Conservation (phyloP, 2,797 vertebrate genomes). For the Spinus olivaceus region DNA sequence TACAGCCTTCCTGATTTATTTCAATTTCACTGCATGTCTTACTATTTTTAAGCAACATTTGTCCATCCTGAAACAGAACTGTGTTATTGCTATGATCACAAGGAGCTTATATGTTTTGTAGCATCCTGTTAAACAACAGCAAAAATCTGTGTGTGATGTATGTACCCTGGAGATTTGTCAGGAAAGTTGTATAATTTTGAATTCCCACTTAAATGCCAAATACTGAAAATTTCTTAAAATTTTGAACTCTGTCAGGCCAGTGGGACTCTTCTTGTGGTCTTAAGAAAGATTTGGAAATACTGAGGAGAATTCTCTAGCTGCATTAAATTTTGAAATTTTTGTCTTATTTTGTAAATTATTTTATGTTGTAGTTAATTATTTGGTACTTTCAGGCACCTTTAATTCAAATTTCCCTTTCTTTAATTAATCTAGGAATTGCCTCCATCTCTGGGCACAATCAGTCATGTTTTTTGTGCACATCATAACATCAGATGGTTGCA, state of each 20-base stretch:
- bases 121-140: neutral
- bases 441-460: neutral
- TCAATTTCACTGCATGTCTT: neutral
- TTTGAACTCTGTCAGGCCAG: neutral
- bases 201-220: neutral
- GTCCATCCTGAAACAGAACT: neutral
- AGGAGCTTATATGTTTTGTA: neutral
- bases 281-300: neutral
- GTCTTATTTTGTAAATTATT: neutral
- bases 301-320: neutral
- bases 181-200: neutral
- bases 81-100: neutral
- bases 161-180: neutral
- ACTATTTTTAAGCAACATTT: neutral
- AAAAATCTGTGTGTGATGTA: neutral
- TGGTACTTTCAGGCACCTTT: neutral
- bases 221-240: neutral
- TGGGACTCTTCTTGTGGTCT: neutral
- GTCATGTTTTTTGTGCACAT: neutral
- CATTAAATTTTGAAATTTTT: neutral
- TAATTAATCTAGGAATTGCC: neutral
- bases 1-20: neutral
- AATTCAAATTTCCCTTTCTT: neutral
- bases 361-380: neutral
- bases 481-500: accelerated